Evolutionary conservation across 1,140 invertebrate species (phyloP), one percentile per base, ranked within the genome.

Genomic region (Hirudo medicinalis): DNA sequence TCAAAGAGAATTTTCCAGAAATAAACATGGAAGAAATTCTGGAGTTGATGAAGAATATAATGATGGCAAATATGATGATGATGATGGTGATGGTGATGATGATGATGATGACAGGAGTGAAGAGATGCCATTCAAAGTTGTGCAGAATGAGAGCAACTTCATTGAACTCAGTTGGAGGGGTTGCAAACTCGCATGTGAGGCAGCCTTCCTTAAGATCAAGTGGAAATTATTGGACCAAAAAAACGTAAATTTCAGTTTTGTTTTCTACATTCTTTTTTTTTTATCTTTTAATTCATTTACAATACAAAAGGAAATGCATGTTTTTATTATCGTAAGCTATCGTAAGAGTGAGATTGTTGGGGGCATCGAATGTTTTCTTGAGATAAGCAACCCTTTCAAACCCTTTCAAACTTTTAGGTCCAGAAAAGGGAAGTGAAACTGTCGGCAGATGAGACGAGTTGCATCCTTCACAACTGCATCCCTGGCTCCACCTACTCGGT

Each of bases 151-250:
- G 25, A 79, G 80, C 29, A 77, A 76, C 11, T 76, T 77, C 49
- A 79, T 82, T 55, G 78, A 81, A 67, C 70, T 82, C 27, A 80
- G 81, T 72, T 82, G 81, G 81, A 75, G 75, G 43, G 70, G 22
- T 1, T 69, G 20, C 36, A 32, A 49, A 17, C 22, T 69, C 11
- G 4, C 22, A 40, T 4, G 54, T 57, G 67, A 70, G 49, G 63
- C 71, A 71, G 73, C 54, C 32, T 68, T 20, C 69, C 69, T 53
- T n/a, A 69, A 54, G 70, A 67, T 71, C 40, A 68, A 57, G 69
- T 81, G 80, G 81, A 81, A 76, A 71, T 79, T 77, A 76, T 79
- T 80, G 13, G 80, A 78, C 15, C 79, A 81, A 71, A 79, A 79
- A 43, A 76, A 77, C 13, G 80, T 80, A 73, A 77, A 77, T 76